Evolutionary conservation across 2,888 invertebrate species (phyloP), one percentile per base, ranked within the genome.

Genomic region (Drosophila flavopinicola): DNA sequence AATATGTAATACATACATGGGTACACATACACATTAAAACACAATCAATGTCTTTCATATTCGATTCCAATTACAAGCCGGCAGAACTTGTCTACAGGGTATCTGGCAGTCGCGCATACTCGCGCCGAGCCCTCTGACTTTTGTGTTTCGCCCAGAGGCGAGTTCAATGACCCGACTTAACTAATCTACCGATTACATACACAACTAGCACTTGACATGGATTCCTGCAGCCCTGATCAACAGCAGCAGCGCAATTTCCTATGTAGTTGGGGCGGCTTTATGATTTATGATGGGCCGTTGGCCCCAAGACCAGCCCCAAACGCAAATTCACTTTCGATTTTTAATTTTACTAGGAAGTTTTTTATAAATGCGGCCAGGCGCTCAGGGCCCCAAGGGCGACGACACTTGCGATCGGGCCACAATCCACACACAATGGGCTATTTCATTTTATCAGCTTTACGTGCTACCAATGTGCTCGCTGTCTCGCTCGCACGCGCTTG

Each of bases 361-460:
- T 74, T 88, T 78, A 88, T 86, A 88, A 71, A 66, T 76, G 41
- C n/a, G 57, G 76, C 61, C 78, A 87, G 85, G 85, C 68, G 85
- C 65, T 3, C 85, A 85, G 77, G 67, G 71, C 54, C 47, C 10
- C 13, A 41, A 69, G 71, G 73, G 70, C 73, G 38, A 11, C 30
- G 39, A 41, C n/a, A 29, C 7, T 25, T 37, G 13, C 47, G 45
- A 58, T 27, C 64, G 61, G 48, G 44, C 42, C 61, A 39, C 41
- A 24, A 49, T 23, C 25, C 25, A 33, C 24, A n/a, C 2, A 29
- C 57, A 35, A 47, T 20, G 47, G 25, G n/a, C 45, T 39, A 41
- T 48, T 51, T 51, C n/a, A 48, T 39, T 23, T 65, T 44, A 73
- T 63, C 57, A 67, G 56, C 56, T 60, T 44, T 37, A 44, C 13